Evolutionary conservation across 2,113 vertebrate species (phyloP).

Genomic region (Phyllostomus discolor): DNA sequence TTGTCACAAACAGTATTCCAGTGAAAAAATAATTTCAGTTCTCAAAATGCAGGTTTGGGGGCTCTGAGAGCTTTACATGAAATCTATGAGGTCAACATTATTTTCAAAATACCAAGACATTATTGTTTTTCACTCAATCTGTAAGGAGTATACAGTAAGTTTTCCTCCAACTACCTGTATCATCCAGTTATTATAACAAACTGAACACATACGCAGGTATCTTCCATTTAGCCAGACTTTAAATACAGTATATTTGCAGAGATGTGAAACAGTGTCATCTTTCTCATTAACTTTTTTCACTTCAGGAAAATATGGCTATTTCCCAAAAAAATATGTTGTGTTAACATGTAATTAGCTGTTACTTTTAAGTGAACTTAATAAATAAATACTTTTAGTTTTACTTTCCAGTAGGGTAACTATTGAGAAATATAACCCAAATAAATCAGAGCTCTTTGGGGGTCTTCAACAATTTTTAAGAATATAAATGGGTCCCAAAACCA

Average conservation of each 20-base stretch:
- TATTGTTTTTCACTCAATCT: neutral
- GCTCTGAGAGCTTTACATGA: neutral
- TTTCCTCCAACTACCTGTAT: neutral
- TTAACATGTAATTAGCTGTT: neutral
- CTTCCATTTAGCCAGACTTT: neutral
- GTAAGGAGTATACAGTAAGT: neutral
- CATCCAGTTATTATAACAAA: neutral
- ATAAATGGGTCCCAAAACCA: neutral
- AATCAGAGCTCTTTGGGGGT: neutral
- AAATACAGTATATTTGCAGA: neutral
- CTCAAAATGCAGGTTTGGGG: neutral
- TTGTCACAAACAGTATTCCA: neutral
- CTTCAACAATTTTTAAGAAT: neutral
- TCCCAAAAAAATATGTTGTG: neutral
- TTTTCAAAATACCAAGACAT: neutral
- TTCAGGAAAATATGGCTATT: neutral
- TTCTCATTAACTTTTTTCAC: neutral
- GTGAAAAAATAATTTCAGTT: neutral
- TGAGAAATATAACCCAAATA: neutral
- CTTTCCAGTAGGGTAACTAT: neutral
- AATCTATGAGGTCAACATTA: neutral
- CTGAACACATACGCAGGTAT: neutral
- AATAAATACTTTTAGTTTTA: slow-evolving; percentile 5
- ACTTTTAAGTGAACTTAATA: slow-evolving; percentile 24
- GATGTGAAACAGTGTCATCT: neutral